Percentiles rank a stretch among this genome's conserved stretches.
phyloP scores from a whole-genome alignment of 2,888 invertebrate genomes.

The Zhengitettix transpicula region DNA sequence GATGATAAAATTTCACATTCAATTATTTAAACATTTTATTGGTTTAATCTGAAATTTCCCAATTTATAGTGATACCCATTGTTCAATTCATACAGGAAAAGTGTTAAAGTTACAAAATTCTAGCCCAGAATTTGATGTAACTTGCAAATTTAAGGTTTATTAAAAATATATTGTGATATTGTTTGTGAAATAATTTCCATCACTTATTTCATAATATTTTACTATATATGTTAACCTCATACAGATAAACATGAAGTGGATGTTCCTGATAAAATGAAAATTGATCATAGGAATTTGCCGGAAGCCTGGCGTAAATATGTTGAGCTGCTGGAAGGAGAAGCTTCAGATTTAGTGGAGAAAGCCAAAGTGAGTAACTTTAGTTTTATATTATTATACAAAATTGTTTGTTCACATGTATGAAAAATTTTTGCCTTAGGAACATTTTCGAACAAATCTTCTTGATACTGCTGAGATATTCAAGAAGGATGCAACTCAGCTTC shows the following conservation, averaged over 20 bases:
- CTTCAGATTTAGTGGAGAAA: constrained; percentile 53
- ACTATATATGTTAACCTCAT: no score
- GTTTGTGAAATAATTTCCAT: no score
- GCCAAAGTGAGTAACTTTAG: constrained; percentile 35
- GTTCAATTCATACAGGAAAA: no score
- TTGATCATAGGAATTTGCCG: constrained; percentile 39
- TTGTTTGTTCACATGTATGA: neutral
- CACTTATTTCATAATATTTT: no score
- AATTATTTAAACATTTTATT: no score
- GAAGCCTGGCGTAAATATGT: constrained; percentile 55
- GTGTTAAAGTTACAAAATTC: no score
- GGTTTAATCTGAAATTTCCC: no score
- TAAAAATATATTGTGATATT: no score
- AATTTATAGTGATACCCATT: no score
- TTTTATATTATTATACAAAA: neutral
- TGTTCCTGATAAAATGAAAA: constrained; percentile 40
- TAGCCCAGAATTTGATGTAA: no score
- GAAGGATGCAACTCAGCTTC: constrained; percentile 45
- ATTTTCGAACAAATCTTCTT: constrained; percentile 51
- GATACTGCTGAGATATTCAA: constrained; percentile 55
- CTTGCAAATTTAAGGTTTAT: no score
- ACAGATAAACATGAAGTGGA: constrained; percentile 54
- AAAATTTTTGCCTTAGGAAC: constrained; percentile 27
- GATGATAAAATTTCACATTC: no score
- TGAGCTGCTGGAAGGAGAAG: constrained; percentile 40